Percentiles rank a stretch among this genome's conserved stretches.
These are phyloP conservation scores for Leptinotarsa texana DNA, from an alignment of 1,140 invertebrate genomes.

Conservation along the genomic window DNA sequence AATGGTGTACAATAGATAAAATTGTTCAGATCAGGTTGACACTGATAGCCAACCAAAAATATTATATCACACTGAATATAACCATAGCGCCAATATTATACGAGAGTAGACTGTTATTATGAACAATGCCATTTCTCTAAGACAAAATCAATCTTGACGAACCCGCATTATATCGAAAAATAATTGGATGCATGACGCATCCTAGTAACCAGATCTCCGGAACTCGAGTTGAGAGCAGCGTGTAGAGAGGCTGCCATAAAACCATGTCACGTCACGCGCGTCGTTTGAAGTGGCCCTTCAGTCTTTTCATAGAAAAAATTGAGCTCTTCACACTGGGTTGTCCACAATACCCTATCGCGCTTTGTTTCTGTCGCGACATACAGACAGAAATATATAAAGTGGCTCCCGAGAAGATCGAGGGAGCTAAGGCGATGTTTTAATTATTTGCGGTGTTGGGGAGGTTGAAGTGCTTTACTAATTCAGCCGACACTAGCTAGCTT, in stretches of 20 bases:
- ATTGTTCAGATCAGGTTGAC: no score
- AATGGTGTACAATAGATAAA: no score
- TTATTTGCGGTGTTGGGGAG: background rate
- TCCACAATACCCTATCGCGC: constrained; percentile 12
- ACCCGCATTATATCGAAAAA: constrained; percentile 11
- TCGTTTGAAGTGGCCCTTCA: background rate
- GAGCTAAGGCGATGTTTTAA: background rate
- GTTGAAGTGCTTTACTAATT: no score
- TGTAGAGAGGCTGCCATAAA: background rate
- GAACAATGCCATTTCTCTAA: no score
- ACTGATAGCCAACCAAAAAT: no score
- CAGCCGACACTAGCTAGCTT: no score
- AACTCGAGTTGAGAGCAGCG: constrained; percentile 11
- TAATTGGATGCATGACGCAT: constrained; percentile 22
- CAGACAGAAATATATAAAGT: background rate
- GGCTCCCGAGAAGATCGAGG: background rate
- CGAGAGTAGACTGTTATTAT: no score
- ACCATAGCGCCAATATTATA: no score
- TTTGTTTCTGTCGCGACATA: constrained; percentile 7
- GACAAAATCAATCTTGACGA: background rate
- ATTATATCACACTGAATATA: no score
- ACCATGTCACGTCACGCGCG: constrained; percentile 14
- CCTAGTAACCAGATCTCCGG: constrained; percentile 12
- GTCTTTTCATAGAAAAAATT: background rate
- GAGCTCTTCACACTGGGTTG: background rate